Evolutionary conservation across 2,113 vertebrate genomes (phyloP).

Genomic region (Xiphias gladius): DNA sequence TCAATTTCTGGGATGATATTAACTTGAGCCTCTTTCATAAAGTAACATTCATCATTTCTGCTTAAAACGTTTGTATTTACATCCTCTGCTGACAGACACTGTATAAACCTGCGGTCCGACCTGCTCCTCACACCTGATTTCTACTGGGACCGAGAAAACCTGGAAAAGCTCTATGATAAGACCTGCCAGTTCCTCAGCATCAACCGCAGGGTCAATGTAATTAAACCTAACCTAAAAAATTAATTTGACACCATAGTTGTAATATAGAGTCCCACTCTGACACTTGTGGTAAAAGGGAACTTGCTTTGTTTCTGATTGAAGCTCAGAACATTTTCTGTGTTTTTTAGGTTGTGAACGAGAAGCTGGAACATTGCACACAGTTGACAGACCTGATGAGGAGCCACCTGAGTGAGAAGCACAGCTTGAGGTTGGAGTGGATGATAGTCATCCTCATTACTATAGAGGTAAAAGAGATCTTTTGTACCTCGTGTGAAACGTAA

Average conservation of each 20-base stretch:
- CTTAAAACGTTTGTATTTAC: neutral
- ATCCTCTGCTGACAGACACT: conserved; percentile 86
- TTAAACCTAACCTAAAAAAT: accelerated
- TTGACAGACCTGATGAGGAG: conserved; percentile 97
- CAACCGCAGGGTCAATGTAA: conserved; percentile 95
- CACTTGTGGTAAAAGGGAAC: neutral
- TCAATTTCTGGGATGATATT: neutral
- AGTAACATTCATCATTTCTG: neutral
- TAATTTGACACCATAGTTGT: too few species aligned
- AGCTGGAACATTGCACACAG: conserved; percentile 96
- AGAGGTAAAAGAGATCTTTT: conserved; percentile 84
- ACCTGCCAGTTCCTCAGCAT: conserved; percentile 97
- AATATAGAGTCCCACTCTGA: neutral
- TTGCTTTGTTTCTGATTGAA: neutral
- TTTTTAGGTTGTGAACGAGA: conserved; percentile 95
- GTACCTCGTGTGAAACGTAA: neutral
- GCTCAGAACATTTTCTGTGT: neutral
- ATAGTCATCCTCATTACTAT: conserved; percentile 98
- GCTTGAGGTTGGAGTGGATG: conserved; percentile 97
- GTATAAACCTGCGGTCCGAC: conserved; percentile 97
- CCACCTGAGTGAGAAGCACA: conserved; percentile 94
- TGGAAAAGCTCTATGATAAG: conserved; percentile 97
- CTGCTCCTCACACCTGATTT: conserved; percentile 97
- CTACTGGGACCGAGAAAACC: conserved; percentile 98
- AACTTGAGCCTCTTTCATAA: neutral